phyloP scores from a whole-genome alignment of 2,888 invertebrate genomes.

The Lithophane leautieri region DNA sequence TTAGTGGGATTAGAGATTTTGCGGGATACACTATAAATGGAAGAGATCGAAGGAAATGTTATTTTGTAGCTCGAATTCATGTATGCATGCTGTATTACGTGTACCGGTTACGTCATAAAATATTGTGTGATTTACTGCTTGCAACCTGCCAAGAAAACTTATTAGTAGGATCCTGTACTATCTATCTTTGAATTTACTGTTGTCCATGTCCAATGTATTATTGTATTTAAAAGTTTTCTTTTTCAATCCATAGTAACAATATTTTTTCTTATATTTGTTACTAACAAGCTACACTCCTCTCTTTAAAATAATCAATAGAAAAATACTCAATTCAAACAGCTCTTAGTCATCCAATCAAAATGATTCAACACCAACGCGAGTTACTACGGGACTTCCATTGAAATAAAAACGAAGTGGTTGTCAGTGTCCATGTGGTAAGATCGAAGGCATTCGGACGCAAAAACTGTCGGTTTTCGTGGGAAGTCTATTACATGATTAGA shows the following conservation, averaged over 20 bases:
- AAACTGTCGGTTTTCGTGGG: conserved; percentile 78
- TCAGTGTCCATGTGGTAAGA: conserved; percentile 61
- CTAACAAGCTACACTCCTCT: background rate
- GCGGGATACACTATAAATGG: conserved; percentile 48
- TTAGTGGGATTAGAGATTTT: conserved; percentile 68
- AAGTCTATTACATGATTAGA: conserved; percentile 80
- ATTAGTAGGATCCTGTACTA: too few relatives aligned
- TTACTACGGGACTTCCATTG: conserved; percentile 57
- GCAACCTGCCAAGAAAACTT: background rate
- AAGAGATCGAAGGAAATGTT: conserved; percentile 41
- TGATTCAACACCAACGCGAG: conserved; percentile 33
- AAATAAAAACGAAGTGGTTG: conserved; percentile 59
- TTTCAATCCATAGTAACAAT: too few relatives aligned
- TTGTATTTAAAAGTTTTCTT: background rate
- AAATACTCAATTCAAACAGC: conserved; percentile 39
- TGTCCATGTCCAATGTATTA: background rate
- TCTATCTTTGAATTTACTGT: background rate
- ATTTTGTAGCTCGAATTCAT: conserved; percentile 32
- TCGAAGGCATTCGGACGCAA: conserved; percentile 69
- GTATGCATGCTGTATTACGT: conserved; percentile 6
- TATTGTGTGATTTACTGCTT: conserved; percentile 32
- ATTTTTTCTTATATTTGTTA: background rate
- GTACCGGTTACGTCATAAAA: background rate
- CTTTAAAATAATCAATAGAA: conserved; percentile 35
- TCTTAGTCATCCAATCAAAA: conserved; percentile 32